Evolutionary conservation across 1,140 invertebrate species (phyloP).

Genomic region (Agrilus planipennis): DNA sequence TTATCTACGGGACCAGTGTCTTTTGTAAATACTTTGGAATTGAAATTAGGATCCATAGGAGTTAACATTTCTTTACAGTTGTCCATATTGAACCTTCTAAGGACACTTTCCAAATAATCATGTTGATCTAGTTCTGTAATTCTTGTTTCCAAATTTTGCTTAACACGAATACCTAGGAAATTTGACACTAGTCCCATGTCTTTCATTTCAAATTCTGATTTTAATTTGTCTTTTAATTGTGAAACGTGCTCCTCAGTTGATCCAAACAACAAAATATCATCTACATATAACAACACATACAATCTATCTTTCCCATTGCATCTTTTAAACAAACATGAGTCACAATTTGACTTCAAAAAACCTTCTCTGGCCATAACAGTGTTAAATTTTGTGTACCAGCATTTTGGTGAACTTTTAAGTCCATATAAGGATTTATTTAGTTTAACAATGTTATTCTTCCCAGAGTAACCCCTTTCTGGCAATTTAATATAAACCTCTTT

Average conservation of each 20-base stretch:
- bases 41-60: slow-evolving; percentile 8
- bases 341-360: not conserved
- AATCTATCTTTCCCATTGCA: not conserved
- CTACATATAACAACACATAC: not conserved
- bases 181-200: slow-evolving; percentile 7
- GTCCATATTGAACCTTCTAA: slow-evolving; percentile 5
- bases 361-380: not conserved
- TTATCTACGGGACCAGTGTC: not conserved
- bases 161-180: slow-evolving; percentile 9
- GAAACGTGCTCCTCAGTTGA: not conserved
- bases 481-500: slow-evolving; percentile 24
- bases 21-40: slow-evolving; percentile 6
- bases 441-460: slow-evolving; percentile 1
- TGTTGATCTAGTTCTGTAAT: slow-evolving; percentile 7
- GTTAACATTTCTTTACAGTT: slow-evolving; percentile 11
- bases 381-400: slow-evolving; percentile 13
- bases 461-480: slow-evolving; percentile 10
- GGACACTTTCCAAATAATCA: slow-evolving; percentile 7
- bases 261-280: slow-evolving; percentile 6
- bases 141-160: slow-evolving; percentile 8
- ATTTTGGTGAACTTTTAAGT: slow-evolving; percentile 14
- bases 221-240: slow-evolving; percentile 1
- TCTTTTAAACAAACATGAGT: not conserved
- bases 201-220: slow-evolving; percentile 5
- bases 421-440: slow-evolving; percentile 16